A percentile compares a stretch with the other conserved stretches of the same genome.
Conservation (phyloP, 2,797 vertebrate species). For the Danio aesculapii region DNA sequence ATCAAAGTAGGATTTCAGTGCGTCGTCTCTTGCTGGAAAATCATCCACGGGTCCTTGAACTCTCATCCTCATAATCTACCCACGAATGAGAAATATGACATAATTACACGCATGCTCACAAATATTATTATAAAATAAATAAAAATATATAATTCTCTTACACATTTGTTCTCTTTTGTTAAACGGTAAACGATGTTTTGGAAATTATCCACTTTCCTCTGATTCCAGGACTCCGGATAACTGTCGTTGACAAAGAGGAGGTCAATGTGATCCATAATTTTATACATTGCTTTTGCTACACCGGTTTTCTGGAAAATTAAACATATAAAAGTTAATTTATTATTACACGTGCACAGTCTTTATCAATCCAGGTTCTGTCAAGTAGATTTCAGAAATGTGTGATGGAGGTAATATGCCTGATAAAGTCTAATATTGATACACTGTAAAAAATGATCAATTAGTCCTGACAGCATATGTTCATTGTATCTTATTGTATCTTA, state of each 20-base stretch:
- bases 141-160: slow-evolving; percentile 8
- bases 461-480: no score
- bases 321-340: not conserved
- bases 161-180: slow-evolving; percentile 6
- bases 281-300: slow-evolving; percentile 15
- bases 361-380: not conserved
- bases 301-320: slow-evolving; percentile 3
- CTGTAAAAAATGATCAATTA: no score
- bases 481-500: no score
- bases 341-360: not conserved
- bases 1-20: slow-evolving; percentile 39
- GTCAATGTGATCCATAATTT: slow-evolving; percentile 29
- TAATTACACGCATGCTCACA: not conserved
- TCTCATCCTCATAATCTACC: not conserved
- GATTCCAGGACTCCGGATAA: slow-evolving; percentile 33
- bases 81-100: not conserved
- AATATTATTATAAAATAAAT: not conserved
- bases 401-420: not conserved
- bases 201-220: slow-evolving; percentile 8
- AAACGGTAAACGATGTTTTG: slow-evolving; percentile 16
- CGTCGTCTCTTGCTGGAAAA: not conserved
- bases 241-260: slow-evolving; percentile 29
- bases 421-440: no score
- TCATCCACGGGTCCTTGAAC: not conserved
- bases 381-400: not conserved